phyloP scores from a whole-genome alignment of 2,113 vertebrate species.

The Notarius quadriscutis region DNA sequence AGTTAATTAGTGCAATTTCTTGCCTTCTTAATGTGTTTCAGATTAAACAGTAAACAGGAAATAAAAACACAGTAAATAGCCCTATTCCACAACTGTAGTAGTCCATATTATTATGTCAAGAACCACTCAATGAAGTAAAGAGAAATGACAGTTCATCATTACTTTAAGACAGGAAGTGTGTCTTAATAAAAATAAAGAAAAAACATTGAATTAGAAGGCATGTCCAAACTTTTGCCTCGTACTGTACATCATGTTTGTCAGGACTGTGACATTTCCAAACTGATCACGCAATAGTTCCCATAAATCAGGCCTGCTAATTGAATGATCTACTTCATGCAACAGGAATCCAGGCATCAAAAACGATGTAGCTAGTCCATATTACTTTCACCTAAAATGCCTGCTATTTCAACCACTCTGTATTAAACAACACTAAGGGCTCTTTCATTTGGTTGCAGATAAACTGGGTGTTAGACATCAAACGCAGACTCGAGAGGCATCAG shows the following conservation, averaged over 20 bases:
- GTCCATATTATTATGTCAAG: no score
- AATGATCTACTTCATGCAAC: not conserved
- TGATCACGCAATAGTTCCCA: not conserved
- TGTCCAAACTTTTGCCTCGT: not conserved
- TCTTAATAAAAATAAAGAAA: no score
- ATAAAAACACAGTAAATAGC: no score
- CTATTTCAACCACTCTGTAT: not conserved
- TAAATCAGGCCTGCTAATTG: not conserved
- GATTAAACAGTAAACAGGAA: no score
- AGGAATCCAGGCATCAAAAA: not conserved
- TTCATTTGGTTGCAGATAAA: conserved; percentile 53
- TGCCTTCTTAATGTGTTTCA: no score
- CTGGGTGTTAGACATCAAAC: conserved; percentile 52
- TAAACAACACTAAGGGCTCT: conserved; percentile 23
- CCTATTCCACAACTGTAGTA: no score
- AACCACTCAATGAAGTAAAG: no score
- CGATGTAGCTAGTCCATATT: not conserved
- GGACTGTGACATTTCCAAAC: not conserved
- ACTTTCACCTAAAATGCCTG: conserved; percentile 1
- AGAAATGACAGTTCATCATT: no score
- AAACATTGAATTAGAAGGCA: no score
- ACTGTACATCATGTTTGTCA: not conserved
- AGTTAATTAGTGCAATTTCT: no score
- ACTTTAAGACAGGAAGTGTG: no score
- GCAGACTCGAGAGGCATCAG: conserved; percentile 47